Evolutionary conservation across 2,113 vertebrate species (phyloP).

Genomic region (Cinclus cinclus): DNA sequence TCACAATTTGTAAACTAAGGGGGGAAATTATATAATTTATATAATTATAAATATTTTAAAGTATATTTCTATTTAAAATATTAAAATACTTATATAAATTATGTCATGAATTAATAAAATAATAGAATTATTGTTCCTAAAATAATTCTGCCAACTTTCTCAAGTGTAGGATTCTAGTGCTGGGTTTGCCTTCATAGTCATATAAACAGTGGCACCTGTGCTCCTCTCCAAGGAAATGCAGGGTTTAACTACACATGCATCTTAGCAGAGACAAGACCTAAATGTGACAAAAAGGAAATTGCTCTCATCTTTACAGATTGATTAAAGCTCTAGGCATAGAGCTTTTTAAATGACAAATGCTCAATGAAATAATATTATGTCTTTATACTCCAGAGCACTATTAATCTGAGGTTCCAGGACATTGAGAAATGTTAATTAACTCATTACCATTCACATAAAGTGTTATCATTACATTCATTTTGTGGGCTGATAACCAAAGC

Average conservation of each 20-base stretch:
- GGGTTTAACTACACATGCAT: background rate
- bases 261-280: background rate
- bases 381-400: constrained; percentile 46
- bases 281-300: constrained; percentile 25
- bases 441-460: constrained; percentile 1
- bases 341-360: constrained; percentile 62
- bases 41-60: no score
- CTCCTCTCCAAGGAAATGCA: background rate
- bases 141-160: background rate
- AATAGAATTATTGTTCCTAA: background rate
- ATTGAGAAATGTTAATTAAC: constrained; percentile 58
- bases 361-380: constrained; percentile 60
- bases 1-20: background rate
- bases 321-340: constrained; percentile 57
- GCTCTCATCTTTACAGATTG: background rate
- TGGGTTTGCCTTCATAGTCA: background rate
- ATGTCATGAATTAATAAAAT: no score
- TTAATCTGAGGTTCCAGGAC: constrained; percentile 49
- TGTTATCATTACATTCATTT: background rate
- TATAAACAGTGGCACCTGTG: background rate
- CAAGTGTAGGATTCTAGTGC: background rate
- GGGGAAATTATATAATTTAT: background rate
- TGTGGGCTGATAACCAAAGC: background rate
- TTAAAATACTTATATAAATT: no score
- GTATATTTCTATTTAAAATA: no score